Base-by-base conservation (phyloP, 2,113 vertebrate species). In the Gambusia affinis region DNA sequence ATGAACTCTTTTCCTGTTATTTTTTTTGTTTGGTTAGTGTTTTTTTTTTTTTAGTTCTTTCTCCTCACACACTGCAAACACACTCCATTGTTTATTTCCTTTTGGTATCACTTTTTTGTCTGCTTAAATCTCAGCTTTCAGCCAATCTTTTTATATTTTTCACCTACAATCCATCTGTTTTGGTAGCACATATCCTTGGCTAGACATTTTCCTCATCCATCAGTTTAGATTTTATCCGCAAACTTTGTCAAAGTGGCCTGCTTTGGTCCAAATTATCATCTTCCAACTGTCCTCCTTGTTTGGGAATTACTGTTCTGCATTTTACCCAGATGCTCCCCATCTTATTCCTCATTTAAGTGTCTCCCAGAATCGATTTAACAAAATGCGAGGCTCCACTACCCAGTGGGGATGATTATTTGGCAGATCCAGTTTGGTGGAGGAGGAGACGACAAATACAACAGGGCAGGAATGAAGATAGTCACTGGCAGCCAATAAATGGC, bases 401-500 rank as follows among this genome's bases (percentile, higher is more conserved):
- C 90, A 67, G 64, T 33, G 15, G 90, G 89, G 86, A 88, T 57
- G 28, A 72, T 67, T 68, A 68, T 91, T 89, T 91, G 88, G 91
- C 81, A 89, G 83, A 87, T 86, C 77, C 81, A 73, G 78, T 91
- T 88, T 61, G 73, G 80, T 75, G 70, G 65, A 85, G 76, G 70
- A 72, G 78, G 85, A 89, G 78, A 82, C 75, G 70, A 85, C 81
- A 78, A 90, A 89, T 87, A 89, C 87, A 88, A 84, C 84, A 47
- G 82, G 62, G 75, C 64, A 66, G 42, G 79, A 78, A 88, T 82
- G 68, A 85, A 88, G 89, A 83, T 80, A 85, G 87, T 87, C 84
- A 74, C 60, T 90, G 92, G 89, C 90, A 85, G 86, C 83, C 90
- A 90, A 91, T 87, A 91, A 92, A 91, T 85, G 88, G 80, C 72